These are phyloP conservation scores for Polyodon spathula DNA, from an alignment of 2,113 vertebrate genomes.

Conservation along the genomic window DNA sequence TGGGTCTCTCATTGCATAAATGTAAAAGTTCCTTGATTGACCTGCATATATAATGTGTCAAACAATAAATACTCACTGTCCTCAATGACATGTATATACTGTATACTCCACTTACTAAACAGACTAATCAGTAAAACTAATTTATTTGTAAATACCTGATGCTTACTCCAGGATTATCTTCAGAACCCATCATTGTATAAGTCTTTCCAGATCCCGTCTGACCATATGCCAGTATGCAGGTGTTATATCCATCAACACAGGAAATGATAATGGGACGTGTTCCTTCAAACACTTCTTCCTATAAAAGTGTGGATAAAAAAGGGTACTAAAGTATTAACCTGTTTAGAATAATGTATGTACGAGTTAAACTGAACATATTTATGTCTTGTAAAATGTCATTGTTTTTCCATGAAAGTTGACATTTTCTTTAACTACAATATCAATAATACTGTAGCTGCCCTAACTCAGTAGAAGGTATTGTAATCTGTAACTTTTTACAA, in stretches of 20 bases:
- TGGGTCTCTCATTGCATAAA: constrained; percentile 42
- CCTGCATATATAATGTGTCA: constrained; percentile 26
- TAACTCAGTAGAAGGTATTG: no score
- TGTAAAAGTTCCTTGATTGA: constrained; percentile 44
- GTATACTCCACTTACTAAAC: neutral
- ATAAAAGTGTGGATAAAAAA: neutral
- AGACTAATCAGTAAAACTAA: neutral
- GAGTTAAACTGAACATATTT: no score
- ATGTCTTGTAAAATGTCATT: no score
- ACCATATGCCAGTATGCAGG: constrained; percentile 51
- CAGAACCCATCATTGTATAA: constrained; percentile 51
- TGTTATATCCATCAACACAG: constrained; percentile 48
- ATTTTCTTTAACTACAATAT: no score
- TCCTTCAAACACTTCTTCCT: constrained; percentile 48
- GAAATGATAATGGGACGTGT: constrained; percentile 41
- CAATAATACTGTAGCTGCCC: no score
- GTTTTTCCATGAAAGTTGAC: no score
- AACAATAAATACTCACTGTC: neutral
- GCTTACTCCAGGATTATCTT: constrained; percentile 44
- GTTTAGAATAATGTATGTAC: no score
- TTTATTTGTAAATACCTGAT: constrained; percentile 34
- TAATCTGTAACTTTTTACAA: no score
- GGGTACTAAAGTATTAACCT: no score
- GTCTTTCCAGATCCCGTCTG: constrained; percentile 53
- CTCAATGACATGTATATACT: neutral